Evolutionary conservation across 2,797 vertebrate genomes (phyloP).

Genomic region (Pelochelys cantorii): DNA sequence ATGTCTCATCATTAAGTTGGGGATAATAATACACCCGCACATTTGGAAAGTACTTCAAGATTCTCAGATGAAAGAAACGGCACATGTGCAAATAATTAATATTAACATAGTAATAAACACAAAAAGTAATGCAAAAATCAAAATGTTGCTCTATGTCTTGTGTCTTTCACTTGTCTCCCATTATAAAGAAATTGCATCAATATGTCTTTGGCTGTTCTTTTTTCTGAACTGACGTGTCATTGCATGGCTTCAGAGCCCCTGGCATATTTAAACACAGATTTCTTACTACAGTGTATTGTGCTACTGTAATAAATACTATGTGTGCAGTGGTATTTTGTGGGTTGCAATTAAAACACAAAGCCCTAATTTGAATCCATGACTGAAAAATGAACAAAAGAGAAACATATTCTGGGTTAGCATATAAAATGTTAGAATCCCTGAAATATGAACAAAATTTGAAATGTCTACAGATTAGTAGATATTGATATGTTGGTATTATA

Average conservation of each 20-base stretch:
- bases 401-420: background rate
- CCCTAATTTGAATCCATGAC: background rate
- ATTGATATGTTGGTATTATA: fast-evolving
- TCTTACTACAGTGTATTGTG: background rate
- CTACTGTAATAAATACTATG: fast-evolving
- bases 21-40: background rate
- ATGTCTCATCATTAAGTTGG: background rate
- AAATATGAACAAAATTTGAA: background rate
- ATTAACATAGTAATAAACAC: background rate
- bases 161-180: background rate
- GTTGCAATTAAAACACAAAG: background rate
- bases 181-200: background rate
- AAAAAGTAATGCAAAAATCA: background rate
- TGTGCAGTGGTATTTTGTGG: background rate
- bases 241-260: background rate
- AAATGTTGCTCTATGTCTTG: background rate
- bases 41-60: background rate
- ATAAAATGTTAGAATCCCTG: background rate
- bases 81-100: background rate
- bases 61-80: background rate
- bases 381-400: background rate
- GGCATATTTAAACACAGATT: background rate
- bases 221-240: background rate
- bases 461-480: background rate
- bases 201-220: background rate